Percentiles rank a stretch among this genome's conserved stretches.
These are phyloP conservation scores for Spongilla lacustris DNA, from an alignment of 37 sponge, comb jelly and placozoan genomes.

Conservation along the genomic window DNA sequence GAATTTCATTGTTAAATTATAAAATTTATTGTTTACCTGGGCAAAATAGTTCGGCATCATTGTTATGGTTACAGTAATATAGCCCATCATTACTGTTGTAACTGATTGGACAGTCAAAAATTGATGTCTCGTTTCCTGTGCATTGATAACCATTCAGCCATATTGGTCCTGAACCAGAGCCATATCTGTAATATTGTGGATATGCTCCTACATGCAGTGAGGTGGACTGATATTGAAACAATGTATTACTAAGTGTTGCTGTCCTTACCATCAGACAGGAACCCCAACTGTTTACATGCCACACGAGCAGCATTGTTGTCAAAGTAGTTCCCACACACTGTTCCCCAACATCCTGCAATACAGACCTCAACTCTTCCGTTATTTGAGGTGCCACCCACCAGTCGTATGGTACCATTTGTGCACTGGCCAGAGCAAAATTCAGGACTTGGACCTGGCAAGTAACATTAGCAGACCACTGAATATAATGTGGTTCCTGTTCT, in stretches of 20 bases:
- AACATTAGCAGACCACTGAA: background rate
- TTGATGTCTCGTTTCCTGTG: background rate
- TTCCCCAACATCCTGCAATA: background rate
- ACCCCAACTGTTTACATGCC: background rate
- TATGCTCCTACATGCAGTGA: background rate
- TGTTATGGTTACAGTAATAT: background rate
- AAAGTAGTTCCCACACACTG: background rate
- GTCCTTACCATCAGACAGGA: background rate
- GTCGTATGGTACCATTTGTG: background rate
- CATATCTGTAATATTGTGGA: background rate
- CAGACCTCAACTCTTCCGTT: background rate
- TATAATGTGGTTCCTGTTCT: too few relatives aligned
- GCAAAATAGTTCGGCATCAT: background rate
- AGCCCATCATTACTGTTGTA: background rate
- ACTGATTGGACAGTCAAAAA: background rate
- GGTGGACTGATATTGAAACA: background rate
- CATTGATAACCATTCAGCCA: background rate
- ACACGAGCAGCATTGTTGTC: background rate
- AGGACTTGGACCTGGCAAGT: background rate
- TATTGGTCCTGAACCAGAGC: background rate
- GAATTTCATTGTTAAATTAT: background rate
- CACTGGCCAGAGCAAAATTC: background rate
- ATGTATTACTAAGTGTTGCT: background rate
- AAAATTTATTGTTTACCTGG: background rate
- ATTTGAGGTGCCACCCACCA: background rate